Evolutionary conservation across 2,888 invertebrate species (phyloP), one percentile per base, ranked within the genome.

Genomic region (Aphrophora alni): DNA sequence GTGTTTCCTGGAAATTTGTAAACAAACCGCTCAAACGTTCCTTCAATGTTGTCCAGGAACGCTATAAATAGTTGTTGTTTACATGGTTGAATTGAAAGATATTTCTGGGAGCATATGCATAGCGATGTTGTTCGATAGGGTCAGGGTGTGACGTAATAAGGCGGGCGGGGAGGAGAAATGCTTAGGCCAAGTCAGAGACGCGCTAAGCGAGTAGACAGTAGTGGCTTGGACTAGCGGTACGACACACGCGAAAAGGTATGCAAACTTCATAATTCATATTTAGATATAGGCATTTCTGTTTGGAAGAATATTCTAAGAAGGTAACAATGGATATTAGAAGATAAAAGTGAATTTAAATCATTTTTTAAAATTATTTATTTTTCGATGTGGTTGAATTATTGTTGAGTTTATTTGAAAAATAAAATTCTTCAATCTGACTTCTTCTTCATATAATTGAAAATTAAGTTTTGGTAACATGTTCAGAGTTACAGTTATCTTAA

Each of bases 41-140:
- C 59, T 21, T 59, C 59, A 59, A 59, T 59, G 59, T 59, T 59
- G 59, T 59, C 59, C 59, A 59, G 59, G 59, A 3, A 51, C 5
- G 17, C 78, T 78, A 78, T 28, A 78, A 78, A 78, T 78, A 78
- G 24, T 8, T 27, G 72, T 78, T 78, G 78, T 78, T 78, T 78
- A 78, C 78, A 78, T 72, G 78, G 73, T 73, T 14, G 21, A 59
- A 59, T 59, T 21, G 59, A 8, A 59, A 59, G 59, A 59, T 59
- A 59, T 59, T 59, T 21, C 59, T n/a, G 21, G 59, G 59, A 59
- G 21, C 59, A 59, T 59, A 59, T 59, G 59, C 21, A 21, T 21
- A 44, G 17, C 44, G 44, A 14, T 44, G 44, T 44, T 44, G 44
- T 38, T 70, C 68, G 77, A 51, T 73, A 14, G 72, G 78, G 72